Conservation (phyloP, 2,113 vertebrate genomes). For the Psettodes erumei region DNA sequence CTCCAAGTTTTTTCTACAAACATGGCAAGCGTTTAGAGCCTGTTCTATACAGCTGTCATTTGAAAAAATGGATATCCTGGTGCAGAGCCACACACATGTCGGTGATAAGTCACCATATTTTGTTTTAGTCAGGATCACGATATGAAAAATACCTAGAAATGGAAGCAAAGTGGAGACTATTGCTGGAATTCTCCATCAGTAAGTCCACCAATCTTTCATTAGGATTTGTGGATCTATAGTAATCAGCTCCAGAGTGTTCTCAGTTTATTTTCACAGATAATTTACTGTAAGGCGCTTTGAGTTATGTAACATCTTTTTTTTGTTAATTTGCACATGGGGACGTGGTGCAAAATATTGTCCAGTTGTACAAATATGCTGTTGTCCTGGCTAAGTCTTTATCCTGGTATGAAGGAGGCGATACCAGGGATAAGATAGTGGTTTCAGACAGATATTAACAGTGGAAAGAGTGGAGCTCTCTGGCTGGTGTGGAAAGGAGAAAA, state of each 20-base stretch:
- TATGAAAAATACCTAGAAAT: slow-evolving; percentile 24
- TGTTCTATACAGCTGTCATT: slow-evolving; percentile 9
- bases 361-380: slow-evolving; percentile 11
- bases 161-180: slow-evolving; percentile 11
- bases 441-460: background rate
- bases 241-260: background rate
- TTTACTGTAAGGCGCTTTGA: background rate
- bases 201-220: slow-evolving; percentile 14
- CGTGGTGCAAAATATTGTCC: slow-evolving; percentile 21
- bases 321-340: slow-evolving; percentile 11
- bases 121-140: background rate
- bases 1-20: background rate
- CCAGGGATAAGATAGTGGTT: background rate
- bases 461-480: background rate
- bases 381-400: background rate
- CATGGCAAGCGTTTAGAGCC: background rate
- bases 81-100: background rate
- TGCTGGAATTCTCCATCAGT: background rate
- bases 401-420: background rate
- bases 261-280: slow-evolving; percentile 19
- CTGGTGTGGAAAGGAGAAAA: background rate
- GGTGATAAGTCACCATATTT: background rate
- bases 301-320: slow-evolving; percentile 5
- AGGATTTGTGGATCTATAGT: background rate
- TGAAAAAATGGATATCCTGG: slow-evolving; percentile 13